Base-by-base conservation (phyloP, 2,888 invertebrate species). In the Torymus texanus region DNA sequence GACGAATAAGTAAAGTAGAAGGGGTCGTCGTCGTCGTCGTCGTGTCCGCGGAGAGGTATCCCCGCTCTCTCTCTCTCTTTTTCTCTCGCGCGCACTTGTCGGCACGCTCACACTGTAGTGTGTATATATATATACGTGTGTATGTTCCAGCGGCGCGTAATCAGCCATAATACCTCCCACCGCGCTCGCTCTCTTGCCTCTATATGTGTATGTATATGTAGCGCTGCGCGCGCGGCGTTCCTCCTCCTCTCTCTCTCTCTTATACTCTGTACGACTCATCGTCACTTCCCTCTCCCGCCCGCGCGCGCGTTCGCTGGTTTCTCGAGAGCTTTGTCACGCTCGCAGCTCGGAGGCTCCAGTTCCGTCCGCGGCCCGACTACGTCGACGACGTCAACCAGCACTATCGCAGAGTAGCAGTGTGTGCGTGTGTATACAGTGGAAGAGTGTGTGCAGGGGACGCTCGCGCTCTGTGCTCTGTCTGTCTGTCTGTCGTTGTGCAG, bases 261-360 rank as follows among this genome's bases (percentile, higher is more conserved):
- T 13, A 41, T 8, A 8, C 5, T 5, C 10, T 41, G 41, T 41
- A 41, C 55, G 16, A 72, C 75, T 76, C 66, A 68, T 75, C 75
- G 61, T 73, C 63, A 75, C 76, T 79, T 66, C 55, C 80, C 21
- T 21, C 65, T 58, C 55, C 21, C 53, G 70, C 62, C 59, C n/a
- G 41, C 29, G 51, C 14, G 16, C 77, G 71, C 65, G 21, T 81
- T 77, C 62, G 63, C 77, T 62, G 56, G 61, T 55, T 63, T 51
- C 70, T 68, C 18, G 70, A 80, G 74, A 74, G 80, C 77, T 80
- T 80, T 80, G 80, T 78, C 80, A 78, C 80, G 74, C 74, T 65
- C 74, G 41, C 41, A 41, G 41, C 41, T 41, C 41, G 41, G 41
- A 41, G 58, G 56, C 55, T 18, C 21, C 67, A 41, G 51, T 24